These are phyloP conservation scores for Menidia menidia DNA, from an alignment of 2,797 vertebrate species.

Conservation along the genomic window DNA sequence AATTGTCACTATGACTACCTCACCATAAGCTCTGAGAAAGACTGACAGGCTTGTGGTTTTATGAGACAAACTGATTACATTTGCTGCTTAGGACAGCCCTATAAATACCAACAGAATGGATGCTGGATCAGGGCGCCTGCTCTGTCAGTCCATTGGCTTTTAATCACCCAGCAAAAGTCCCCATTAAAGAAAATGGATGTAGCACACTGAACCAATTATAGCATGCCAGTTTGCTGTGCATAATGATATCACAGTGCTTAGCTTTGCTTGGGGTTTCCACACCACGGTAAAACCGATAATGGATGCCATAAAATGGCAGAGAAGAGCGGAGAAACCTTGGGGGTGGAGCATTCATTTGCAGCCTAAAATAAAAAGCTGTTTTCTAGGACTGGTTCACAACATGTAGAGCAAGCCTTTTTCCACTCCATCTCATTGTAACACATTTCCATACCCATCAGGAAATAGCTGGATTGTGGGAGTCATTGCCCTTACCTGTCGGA, in stretches of 20 bases:
- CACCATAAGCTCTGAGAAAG: conserved; percentile 51
- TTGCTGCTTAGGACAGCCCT: conserved; percentile 54
- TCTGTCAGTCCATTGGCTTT: conserved; percentile 77
- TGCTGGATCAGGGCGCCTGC: conserved; percentile 44
- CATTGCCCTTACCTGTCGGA: conserved; percentile 89
- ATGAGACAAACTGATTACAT: conserved; percentile 65
- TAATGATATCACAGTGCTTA: conserved; percentile 65
- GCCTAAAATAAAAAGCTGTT: background rate
- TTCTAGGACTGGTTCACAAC: background rate
- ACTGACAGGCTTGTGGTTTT: conserved; percentile 52
- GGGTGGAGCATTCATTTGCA: conserved; percentile 8
- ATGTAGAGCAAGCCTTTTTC: background rate
- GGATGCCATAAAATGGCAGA: conserved; percentile 42
- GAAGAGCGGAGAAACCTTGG: conserved; percentile 7
- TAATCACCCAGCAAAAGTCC: conserved; percentile 77
- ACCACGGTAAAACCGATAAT: conserved; percentile 37
- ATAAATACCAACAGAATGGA: conserved; percentile 69
- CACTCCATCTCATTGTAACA: background rate
- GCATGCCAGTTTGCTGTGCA: conserved; percentile 56
- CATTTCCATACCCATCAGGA: background rate
- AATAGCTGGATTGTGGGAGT: background rate
- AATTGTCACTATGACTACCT: conserved; percentile 8
- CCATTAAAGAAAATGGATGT: conserved; percentile 83
- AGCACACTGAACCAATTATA: conserved; percentile 74
- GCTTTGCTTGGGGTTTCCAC: conserved; percentile 43